Evolutionary conservation across 2,113 vertebrate species (phyloP).

Genomic region (Lasiurus borealis): DNA sequence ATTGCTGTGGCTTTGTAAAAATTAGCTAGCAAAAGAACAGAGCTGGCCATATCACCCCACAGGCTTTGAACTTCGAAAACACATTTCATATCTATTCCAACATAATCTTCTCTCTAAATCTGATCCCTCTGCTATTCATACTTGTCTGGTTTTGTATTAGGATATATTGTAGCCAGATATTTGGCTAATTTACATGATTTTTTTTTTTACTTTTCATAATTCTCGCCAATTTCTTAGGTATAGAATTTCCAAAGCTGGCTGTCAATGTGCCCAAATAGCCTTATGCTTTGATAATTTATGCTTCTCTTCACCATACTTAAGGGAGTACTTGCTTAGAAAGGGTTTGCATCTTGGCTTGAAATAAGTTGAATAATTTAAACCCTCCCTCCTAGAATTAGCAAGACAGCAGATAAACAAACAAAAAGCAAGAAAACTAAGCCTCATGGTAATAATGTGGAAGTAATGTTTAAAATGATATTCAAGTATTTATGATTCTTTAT

Average conservation of each 20-base stretch:
- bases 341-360: conserved; percentile 26
- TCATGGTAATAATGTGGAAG: neutral
- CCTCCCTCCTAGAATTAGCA: conserved; percentile 20
- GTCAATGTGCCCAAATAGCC: neutral
- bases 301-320: conserved; percentile 17
- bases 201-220: conserved; percentile 21
- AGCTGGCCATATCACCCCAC: neutral
- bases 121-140: neutral
- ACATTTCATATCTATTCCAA: neutral
- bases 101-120: neutral
- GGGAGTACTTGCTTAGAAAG: conserved; percentile 47
- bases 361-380: conserved; percentile 31
- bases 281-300: conserved; percentile 29
- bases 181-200: conserved; percentile 47
- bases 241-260: conserved; percentile 51
- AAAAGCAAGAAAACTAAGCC: neutral
- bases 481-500: conserved; percentile 28
- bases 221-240: conserved; percentile 11
- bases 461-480: conserved; percentile 41
- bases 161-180: neutral
- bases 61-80: conserved; percentile 8
- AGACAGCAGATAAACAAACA: neutral
- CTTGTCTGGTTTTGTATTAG: conserved; percentile 35
- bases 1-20: neutral
- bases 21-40: conserved; percentile 1